phyloP scores from a whole-genome alignment of 2,888 invertebrate genomes.

The Blera fallax region DNA sequence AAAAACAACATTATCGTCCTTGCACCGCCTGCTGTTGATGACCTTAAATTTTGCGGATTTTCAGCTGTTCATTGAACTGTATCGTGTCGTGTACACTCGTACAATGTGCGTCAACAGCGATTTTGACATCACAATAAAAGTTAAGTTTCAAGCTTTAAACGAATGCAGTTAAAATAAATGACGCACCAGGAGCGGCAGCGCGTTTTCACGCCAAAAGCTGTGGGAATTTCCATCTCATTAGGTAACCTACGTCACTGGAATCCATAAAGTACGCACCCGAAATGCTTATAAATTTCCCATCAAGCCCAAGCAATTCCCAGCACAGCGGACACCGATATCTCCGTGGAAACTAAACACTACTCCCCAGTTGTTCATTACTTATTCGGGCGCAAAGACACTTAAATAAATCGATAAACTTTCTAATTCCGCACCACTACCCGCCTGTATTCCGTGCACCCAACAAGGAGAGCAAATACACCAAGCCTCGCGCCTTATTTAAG shows the following conservation, averaged over 20 bases:
- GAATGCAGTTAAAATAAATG: conserved; percentile 32
- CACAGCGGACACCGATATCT: not conserved
- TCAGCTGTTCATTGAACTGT: not conserved
- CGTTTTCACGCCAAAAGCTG: conserved; percentile 10
- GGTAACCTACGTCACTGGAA: conserved; percentile 13
- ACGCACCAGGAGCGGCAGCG: conserved; percentile 9
- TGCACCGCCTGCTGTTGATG: no score
- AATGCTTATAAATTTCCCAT: conserved; percentile 4
- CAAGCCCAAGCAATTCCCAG: not conserved
- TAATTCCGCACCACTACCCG: not conserved
- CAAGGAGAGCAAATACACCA: not conserved
- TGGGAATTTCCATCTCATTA: not conserved
- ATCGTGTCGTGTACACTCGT: not conserved
- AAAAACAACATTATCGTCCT: no score
- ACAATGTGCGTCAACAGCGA: not conserved
- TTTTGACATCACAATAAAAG: not conserved
- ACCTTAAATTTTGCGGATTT: no score
- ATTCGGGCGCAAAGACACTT: conserved; percentile 15
- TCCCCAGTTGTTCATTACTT: conserved; percentile 18
- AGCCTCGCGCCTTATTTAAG: conserved; percentile 2
- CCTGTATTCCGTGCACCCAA: not conserved
- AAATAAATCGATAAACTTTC: conserved; percentile 54
- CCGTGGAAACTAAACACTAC: not conserved
- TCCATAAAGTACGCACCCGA: not conserved
- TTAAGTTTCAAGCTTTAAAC: not conserved